Evolutionary conservation across 2,113 vertebrate genomes (phyloP).

Genomic region (Hippocampus barbouri): DNA sequence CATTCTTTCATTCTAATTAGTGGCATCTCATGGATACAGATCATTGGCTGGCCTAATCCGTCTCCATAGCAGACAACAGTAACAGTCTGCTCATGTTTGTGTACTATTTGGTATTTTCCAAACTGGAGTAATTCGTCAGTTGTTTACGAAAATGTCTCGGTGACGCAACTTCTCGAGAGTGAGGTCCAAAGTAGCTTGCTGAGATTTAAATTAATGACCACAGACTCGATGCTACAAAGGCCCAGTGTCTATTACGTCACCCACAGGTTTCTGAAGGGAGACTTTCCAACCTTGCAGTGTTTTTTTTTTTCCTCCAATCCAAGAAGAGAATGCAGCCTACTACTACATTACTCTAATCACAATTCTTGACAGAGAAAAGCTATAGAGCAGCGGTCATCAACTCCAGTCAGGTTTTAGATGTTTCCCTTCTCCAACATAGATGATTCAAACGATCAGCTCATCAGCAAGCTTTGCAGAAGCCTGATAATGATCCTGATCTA

Average conservation of each 20-base stretch:
- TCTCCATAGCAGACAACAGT: constrained; percentile 50
- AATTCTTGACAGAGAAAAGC: constrained; percentile 4
- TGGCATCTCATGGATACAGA: constrained; percentile 22
- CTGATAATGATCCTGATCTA: too few species aligned
- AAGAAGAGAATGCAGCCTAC: not conserved
- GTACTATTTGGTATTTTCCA: constrained; percentile 51
- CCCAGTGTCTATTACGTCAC: constrained; percentile 36
- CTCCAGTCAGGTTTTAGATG: too few species aligned
- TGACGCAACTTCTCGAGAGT: constrained; percentile 24
- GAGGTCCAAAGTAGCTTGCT: constrained; percentile 40
- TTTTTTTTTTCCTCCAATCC: not conserved
- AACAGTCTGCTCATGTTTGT: constrained; percentile 53
- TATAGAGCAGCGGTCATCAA: not conserved
- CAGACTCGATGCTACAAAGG: constrained; percentile 19
- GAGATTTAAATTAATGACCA: constrained; percentile 28
- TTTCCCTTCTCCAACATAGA: too few species aligned
- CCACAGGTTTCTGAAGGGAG: constrained; percentile 14
- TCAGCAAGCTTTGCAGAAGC: too few species aligned
- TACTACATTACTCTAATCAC: constrained; percentile 1
- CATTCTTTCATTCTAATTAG: constrained; percentile 35
- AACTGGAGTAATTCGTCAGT: constrained; percentile 18
- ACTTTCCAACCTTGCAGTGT: constrained; percentile 18
- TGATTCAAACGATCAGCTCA: too few species aligned
- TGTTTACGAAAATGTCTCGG: constrained; percentile 46
- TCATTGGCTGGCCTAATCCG: constrained; percentile 21